Evolutionary conservation across 2,113 vertebrate genomes (phyloP), one percentile per base, ranked within the genome.

Genomic region (Pomatostomus ruficeps): DNA sequence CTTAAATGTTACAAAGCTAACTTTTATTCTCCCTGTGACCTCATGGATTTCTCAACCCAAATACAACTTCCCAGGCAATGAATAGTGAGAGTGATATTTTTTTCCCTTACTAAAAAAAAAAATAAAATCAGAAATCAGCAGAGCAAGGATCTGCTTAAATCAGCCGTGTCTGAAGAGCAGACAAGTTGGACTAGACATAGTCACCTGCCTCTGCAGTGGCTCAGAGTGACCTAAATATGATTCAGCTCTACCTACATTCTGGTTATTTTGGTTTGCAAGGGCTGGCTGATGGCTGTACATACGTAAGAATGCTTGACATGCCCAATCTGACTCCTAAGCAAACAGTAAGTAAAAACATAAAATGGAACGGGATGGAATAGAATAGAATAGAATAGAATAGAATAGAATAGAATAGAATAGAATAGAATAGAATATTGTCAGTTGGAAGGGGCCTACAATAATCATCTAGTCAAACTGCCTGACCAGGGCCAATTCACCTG

Each of bases 21-120:
- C 71, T 85, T 85, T 88, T 89, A 76, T 82, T 82, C 33, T 13
- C 12, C 7, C 42, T 72, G 10, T 62, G 63, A 88, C 38, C 42
- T 68, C 3, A 0, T 85, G 85, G 62, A 83, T 91, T 96, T 91
- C 58, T 85, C 58, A 95, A 75, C 35, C 85, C 19, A 65, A 88
- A 90, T 45, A 24, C 45, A 79, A 28, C 14, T 88, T 90, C 19
- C 7, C 49, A 62, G 63, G 31, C 10, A 85, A 65, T 29, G 14
- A 88, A 79, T 29, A 18, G 13, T 48, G 23, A 54, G 31, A 86
- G 17, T 6, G 20, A n/a, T 35, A n/a, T 45, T 43, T 72, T 36
- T 29, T 51, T 42, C 23, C 31, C 18, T 55, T 31, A 8, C 7
- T 8, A 3, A 28, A 24, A 86, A 24, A 14, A 36, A 11, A 25